Evolutionary conservation across 2,797 vertebrate genomes (phyloP).

Genomic region (Columba guinea): DNA sequence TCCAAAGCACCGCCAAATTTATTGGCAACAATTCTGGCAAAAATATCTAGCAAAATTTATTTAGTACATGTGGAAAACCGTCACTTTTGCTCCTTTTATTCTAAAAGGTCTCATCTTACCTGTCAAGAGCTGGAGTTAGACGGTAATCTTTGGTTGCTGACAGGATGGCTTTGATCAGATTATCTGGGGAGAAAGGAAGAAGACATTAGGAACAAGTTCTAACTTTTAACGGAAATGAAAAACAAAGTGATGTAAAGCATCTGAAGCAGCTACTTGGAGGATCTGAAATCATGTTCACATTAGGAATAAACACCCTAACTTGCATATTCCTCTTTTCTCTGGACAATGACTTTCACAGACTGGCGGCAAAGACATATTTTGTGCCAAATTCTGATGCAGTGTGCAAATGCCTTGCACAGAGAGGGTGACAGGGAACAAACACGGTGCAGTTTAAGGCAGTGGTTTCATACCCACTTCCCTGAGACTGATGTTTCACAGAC

Average conservation of each 20-base stretch:
- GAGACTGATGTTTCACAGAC: not conserved
- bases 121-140: slow-evolving; percentile 82
- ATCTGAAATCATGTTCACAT: not conserved
- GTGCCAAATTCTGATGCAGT: not conserved
- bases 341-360: not conserved
- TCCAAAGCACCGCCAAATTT: not conserved
- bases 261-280: not conserved
- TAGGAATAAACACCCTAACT: not conserved
- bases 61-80: not conserved
- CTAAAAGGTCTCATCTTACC: slow-evolving; percentile 66
- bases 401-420: not conserved
- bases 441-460: not conserved
- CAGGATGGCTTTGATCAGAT: slow-evolving; percentile 85
- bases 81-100: not conserved
- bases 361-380: not conserved
- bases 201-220: slow-evolving; percentile 14
- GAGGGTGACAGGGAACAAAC: not conserved
- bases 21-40: not conserved
- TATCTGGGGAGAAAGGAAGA: slow-evolving; percentile 75
- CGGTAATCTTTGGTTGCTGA: slow-evolving; percentile 84
- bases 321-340: not conserved
- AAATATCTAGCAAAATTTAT: not conserved
- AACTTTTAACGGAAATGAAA: not conserved
- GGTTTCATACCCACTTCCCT: not conserved
- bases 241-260: not conserved